phyloP scores from a whole-genome alignment of 2,888 invertebrate species.

The Anodontia alba region DNA sequence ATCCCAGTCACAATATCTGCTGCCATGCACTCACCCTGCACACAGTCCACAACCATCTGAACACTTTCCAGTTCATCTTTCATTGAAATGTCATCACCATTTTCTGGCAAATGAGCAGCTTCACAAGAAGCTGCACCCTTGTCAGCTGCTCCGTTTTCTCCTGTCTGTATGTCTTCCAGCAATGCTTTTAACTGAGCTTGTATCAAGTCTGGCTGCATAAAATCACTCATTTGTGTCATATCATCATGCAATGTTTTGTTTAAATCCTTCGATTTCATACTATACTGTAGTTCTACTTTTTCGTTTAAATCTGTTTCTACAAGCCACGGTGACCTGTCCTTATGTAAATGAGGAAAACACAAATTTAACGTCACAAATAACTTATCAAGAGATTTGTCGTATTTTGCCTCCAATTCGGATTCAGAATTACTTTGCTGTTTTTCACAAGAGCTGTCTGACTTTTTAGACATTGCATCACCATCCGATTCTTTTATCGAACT shows the following conservation, averaged over 20 bases:
- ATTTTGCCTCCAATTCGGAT: slow-evolving; percentile 49
- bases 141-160: neutral
- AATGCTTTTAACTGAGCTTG: slow-evolving; percentile 88
- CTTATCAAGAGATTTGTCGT: slow-evolving; percentile 31
- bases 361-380: slow-evolving; percentile 56
- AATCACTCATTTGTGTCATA: slow-evolving; percentile 86
- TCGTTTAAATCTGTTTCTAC: slow-evolving; percentile 89
- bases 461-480: slow-evolving; percentile 62
- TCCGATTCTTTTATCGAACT: slow-evolving; percentile 84
- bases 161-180: slow-evolving; percentile 44
- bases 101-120: neutral
- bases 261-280: slow-evolving; percentile 87
- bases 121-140: neutral
- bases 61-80: neutral
- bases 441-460: slow-evolving; percentile 60
- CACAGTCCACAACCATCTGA: neutral
- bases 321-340: slow-evolving; percentile 88
- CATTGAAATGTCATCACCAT: neutral
- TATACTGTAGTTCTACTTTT: slow-evolving; percentile 90
- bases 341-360: slow-evolving; percentile 79
- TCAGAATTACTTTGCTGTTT: slow-evolving; percentile 54
- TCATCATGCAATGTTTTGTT: slow-evolving; percentile 89
- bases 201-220: slow-evolving; percentile 89
- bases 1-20: neutral
- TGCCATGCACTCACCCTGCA: neutral